Percentiles rank a stretch among this genome's conserved stretches.
phyloP scores from a whole-genome alignment of 2,113 vertebrate genomes.

The Megalops atlanticus region DNA sequence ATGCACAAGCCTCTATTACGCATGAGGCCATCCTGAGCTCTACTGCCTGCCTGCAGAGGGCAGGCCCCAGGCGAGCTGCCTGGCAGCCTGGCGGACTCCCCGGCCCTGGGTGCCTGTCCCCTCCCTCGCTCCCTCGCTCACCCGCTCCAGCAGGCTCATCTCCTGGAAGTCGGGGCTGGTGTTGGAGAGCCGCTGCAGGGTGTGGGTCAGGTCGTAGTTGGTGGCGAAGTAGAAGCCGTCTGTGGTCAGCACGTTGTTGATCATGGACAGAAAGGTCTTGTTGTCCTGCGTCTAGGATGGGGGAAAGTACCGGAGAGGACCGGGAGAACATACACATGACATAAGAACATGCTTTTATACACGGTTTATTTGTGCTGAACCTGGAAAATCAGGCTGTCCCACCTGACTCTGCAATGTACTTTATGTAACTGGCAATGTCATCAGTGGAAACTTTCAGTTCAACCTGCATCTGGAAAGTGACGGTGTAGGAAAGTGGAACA shows the following conservation, averaged over 20 bases:
- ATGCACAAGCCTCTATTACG: background rate
- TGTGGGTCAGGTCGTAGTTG: conserved; percentile 90
- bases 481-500: too few species aligned
- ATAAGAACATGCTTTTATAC: background rate
- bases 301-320: conserved; percentile 16
- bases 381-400: background rate
- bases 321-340: too few species aligned
- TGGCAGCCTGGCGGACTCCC: background rate
- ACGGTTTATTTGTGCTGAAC: too few species aligned
- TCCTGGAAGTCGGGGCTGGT: conserved; percentile 97
- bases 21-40: background rate
- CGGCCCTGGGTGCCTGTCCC: background rate
- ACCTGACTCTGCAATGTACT: background rate
- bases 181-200: conserved; percentile 88
- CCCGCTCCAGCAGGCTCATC: conserved; percentile 93
- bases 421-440: background rate
- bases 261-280: conserved; percentile 91
- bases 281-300: conserved; percentile 89
- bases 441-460: too few species aligned
- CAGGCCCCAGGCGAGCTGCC: background rate
- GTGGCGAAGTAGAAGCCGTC: conserved; percentile 93
- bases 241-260: conserved; percentile 82
- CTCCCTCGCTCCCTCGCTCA: conserved; percentile 56
- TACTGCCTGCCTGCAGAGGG: background rate
- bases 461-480: too few species aligned